Evolutionary conservation across 2,888 invertebrate species (phyloP).

Genomic region (Synergus itoensis): DNA sequence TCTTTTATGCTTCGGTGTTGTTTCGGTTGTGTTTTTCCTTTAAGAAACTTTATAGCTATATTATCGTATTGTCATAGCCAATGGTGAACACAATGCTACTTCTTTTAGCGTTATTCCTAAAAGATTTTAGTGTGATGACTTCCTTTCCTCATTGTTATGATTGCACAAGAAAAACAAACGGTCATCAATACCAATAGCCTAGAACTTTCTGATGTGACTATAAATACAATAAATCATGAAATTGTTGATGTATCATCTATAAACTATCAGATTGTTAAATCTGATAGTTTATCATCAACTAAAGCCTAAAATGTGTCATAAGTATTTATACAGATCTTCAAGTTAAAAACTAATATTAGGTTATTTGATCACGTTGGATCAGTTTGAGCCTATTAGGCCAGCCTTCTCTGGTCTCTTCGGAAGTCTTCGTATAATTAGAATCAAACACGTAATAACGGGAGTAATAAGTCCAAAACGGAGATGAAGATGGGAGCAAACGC

Average conservation of each 20-base stretch:
- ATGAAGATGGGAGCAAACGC: conserved; percentile 36
- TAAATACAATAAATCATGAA: not conserved
- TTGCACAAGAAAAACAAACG: not conserved
- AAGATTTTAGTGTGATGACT: not conserved
- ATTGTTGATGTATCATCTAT: not conserved
- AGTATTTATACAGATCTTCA: not conserved
- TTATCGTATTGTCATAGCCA: not conserved
- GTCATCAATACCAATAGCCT: not conserved
- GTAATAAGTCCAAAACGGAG: conserved; percentile 40
- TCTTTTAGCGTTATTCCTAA: not conserved
- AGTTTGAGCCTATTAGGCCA: not conserved
- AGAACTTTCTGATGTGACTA: not conserved
- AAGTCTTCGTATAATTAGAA: conserved; percentile 35
- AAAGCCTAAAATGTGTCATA: not conserved
- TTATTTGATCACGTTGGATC: not conserved
- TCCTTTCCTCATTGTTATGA: not conserved
- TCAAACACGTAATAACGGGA: conserved; percentile 39
- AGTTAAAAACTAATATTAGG: not conserved
- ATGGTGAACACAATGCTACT: not conserved
- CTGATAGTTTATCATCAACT: not conserved
- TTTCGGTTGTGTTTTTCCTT: not conserved
- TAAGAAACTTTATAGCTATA: too few species aligned
- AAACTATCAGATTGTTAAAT: too few species aligned
- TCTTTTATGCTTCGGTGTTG: not conserved
- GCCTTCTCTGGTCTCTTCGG: conserved; percentile 2